Evolutionary conservation across 1,140 invertebrate genomes (phyloP), one percentile per base, ranked within the genome.

Genomic region (Nymphalis io): DNA sequence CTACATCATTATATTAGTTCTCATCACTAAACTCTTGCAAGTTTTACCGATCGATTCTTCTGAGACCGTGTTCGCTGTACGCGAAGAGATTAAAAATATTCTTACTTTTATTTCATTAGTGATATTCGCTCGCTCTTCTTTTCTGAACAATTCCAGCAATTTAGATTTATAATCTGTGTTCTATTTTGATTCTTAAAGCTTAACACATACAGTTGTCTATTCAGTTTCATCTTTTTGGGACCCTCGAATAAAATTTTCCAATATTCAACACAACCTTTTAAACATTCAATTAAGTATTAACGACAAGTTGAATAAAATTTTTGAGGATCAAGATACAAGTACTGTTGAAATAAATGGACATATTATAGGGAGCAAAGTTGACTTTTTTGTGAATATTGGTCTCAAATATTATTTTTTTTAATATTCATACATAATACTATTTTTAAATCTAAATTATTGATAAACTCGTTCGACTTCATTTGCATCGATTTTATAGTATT

Each of bases 241-340:
- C 16, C 16, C 46, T 51, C 46, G 16, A 20, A 20, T 11, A 51
- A n/a, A 46, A 15, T 8, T 20, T 20, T 16, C 3, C 42, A 59
- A 64, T 70, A 69, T 55, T 23, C 38, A 46, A 13, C 40, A 64
- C 70, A 64, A 51, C 63, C 55, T 71, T 69, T 77, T 77, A 69
- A 77, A 70, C 72, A 77, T 74, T 74, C 64, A 77, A 74, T 68
- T 60, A 58, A 39, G 63, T 65, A 70, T 72, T 46, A 55, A 38
- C 64, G 73, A 65, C 33, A n/a, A 51, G 46, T 18, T n/a, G 46
- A 51, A 51, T 11, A 51, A 18, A 51, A 20, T 13, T 6, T 13
- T 20, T 21, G 46, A 21, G 23, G 4, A 27, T 62, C 16, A 15
- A 39, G 20, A 46, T 33, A 63, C 61, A 38, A 63, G 48, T 12